A percentile compares a stretch with the other conserved stretches of the same genome.
These are phyloP conservation scores for Thecocarcelia acutangulata DNA, from an alignment of 2,888 invertebrate genomes.

Conservation along the genomic window DNA sequence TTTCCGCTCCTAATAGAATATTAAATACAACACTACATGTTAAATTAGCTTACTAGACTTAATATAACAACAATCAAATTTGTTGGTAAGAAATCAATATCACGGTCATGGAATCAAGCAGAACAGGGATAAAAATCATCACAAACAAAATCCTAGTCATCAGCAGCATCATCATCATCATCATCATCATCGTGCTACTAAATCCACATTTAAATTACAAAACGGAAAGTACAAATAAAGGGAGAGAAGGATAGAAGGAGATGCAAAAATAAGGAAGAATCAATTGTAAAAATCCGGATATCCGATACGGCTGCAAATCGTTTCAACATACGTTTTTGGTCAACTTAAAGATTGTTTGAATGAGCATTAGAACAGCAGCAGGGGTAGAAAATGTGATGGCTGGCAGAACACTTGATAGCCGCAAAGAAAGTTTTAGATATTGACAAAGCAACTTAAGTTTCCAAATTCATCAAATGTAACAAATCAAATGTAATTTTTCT, in stretches of 20 bases:
- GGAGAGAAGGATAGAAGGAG: not conserved
- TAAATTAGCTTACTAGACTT: constrained; percentile 51
- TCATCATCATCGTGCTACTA: constrained; percentile 10
- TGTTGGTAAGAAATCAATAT: constrained; percentile 34
- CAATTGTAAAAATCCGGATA: constrained; percentile 70
- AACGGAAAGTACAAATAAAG: constrained; percentile 5
- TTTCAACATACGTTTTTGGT: constrained; percentile 66
- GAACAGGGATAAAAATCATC: constrained; percentile 44
- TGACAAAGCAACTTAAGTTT: constrained; percentile 49
- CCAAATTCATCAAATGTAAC: constrained; percentile 46
- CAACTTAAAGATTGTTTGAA: constrained; percentile 46
- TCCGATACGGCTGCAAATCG: constrained; percentile 72
- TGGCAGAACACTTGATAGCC: not conserved
- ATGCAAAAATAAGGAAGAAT: constrained; percentile 39
- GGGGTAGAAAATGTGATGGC: not conserved
- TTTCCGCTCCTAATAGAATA: constrained; percentile 76
- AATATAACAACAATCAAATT: constrained; percentile 43
- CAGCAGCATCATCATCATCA: constrained; percentile 46
- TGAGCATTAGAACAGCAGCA: constrained; percentile 7
- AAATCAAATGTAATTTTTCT: constrained; percentile 27
- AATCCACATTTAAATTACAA: constrained; percentile 57
- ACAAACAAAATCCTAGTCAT: constrained; percentile 19
- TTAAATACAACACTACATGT: constrained; percentile 49
- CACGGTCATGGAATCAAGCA: constrained; percentile 36
- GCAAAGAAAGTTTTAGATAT: constrained; percentile 24